Conservation (phyloP, 2,888 invertebrate genomes). For the Saturnia japonica region DNA sequence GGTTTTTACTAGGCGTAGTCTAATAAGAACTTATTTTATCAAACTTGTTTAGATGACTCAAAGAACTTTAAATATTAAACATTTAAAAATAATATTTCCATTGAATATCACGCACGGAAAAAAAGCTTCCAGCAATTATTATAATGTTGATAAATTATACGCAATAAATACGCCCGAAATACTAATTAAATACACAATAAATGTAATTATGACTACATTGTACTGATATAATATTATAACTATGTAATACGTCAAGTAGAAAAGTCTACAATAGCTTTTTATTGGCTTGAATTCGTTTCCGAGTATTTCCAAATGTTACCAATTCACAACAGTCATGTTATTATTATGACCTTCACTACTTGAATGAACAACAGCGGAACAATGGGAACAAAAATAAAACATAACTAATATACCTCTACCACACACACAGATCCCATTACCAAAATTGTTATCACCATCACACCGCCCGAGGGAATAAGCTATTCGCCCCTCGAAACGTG, state of each 20-base stretch:
- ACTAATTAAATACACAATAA: neutral
- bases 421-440: constrained; percentile 31
- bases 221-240: neutral
- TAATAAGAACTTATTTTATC: neutral
- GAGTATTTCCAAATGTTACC: neutral
- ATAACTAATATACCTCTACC: constrained; percentile 21
- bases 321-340: neutral
- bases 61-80: no score
- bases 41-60: neutral
- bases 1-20: neutral
- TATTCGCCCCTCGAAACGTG: constrained; percentile 46
- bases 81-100: neutral
- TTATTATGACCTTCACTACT: neutral
- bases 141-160: neutral
- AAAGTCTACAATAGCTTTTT: neutral
- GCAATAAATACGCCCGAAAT: neutral
- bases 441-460: constrained; percentile 39
- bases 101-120: neutral
- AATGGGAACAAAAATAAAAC: constrained; percentile 16
- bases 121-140: neutral
- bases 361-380: constrained; percentile 2
- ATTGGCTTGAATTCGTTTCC: neutral
- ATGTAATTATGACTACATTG: no score
- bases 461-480: constrained; percentile 31
- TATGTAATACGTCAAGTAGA: neutral